A percentile compares a stretch with the other conserved stretches of the same genome.
Evolutionary conservation across 1,140 invertebrate species (phyloP).

Genomic region (Drosophila suzukii): DNA sequence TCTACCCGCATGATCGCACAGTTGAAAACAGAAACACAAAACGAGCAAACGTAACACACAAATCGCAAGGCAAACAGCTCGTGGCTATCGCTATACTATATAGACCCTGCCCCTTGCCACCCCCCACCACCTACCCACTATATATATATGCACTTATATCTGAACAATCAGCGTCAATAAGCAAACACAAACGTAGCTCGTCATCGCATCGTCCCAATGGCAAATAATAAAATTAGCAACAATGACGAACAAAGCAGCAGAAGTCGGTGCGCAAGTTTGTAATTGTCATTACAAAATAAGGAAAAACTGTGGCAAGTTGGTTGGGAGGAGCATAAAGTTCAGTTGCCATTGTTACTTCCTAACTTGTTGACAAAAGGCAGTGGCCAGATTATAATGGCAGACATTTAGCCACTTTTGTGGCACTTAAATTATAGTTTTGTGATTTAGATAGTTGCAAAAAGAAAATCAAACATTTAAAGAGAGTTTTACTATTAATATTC

Average conservation of each 20-base stretch:
- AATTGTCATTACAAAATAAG: constrained; percentile 39
- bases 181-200: constrained; percentile 15
- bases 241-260: constrained; percentile 48
- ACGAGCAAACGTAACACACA: constrained; percentile 21
- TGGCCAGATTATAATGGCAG: background rate
- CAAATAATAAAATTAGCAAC: constrained; percentile 52
- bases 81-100: constrained; percentile 18
- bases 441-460: too few species aligned
- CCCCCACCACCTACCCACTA: background rate
- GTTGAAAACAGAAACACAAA: constrained; percentile 1
- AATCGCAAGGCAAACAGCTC: constrained; percentile 45
- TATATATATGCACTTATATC: constrained; percentile 36
- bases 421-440: too few species aligned
- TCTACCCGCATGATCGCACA: constrained; percentile 41
- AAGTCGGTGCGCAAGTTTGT: constrained; percentile 24
- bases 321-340: background rate
- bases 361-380: background rate
- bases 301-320: background rate
- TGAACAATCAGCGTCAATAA: constrained; percentile 42
- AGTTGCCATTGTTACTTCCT: background rate
- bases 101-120: too few species aligned
- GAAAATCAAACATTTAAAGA: too few species aligned
- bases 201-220: constrained; percentile 21
- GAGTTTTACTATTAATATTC: too few species aligned
- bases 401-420: background rate